phyloP scores from a whole-genome alignment of 2,113 vertebrate species.

The Falcunculus frontatus region DNA sequence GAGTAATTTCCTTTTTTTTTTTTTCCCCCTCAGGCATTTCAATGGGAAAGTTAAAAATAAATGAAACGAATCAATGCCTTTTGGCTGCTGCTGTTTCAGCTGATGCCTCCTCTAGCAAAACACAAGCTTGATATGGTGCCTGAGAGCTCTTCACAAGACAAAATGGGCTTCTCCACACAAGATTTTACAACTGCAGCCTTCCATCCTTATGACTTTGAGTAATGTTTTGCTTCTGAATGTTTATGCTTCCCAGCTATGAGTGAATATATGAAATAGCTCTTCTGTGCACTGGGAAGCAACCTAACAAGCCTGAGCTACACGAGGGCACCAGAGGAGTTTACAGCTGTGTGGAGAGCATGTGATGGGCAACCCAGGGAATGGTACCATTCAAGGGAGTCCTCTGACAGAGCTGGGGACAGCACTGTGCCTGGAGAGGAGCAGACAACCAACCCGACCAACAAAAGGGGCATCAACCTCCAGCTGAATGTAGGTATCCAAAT shows the following conservation, averaged over 20 bases:
- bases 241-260: neutral
- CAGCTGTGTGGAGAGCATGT: neutral
- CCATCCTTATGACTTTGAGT: neutral
- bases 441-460: fast-evolving
- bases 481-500: neutral
- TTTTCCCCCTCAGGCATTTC: neutral
- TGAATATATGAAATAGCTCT: neutral
- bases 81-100: neutral
- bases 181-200: slow-evolving; percentile 5
- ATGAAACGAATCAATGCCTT: slow-evolving; percentile 15
- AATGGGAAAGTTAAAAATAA: slow-evolving; percentile 52
- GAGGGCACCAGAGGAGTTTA: neutral
- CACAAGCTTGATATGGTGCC: neutral
- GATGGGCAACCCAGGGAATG: neutral
- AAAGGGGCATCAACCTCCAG: neutral
- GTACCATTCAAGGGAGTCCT: neutral
- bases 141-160: neutral
- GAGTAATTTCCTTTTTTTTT: neutral
- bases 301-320: neutral
- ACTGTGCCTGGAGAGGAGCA: neutral
- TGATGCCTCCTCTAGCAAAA: slow-evolving; percentile 21
- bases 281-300: neutral
- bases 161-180: slow-evolving; percentile 13
- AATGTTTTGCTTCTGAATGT: neutral
- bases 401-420: neutral